Evolutionary conservation across 2,888 invertebrate species (phyloP).

Genomic region (Eulithis prunata): DNA sequence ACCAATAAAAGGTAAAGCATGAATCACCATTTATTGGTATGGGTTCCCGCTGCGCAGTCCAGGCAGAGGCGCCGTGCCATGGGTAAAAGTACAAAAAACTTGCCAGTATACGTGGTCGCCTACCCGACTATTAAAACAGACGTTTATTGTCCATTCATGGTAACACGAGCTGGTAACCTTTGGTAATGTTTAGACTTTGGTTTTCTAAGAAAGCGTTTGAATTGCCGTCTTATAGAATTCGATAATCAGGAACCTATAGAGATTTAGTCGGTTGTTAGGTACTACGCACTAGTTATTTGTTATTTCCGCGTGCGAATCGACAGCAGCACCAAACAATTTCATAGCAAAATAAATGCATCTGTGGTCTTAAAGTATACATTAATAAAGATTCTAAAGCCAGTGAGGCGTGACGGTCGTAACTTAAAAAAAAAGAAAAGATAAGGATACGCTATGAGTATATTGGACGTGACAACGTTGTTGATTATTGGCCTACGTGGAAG

Average conservation of each 20-base stretch:
- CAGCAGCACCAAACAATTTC: too few relatives aligned
- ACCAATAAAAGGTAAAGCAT: slow-evolving; percentile 70
- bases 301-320: too few relatives aligned
- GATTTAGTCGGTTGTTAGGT: too few relatives aligned
- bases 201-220: neutral
- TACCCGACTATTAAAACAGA: slow-evolving; percentile 71
- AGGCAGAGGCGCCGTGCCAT: slow-evolving; percentile 73
- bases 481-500: slow-evolving; percentile 20
- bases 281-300: too few relatives aligned
- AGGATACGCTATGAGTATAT: too few relatives aligned
- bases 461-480: slow-evolving; percentile 29
- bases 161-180: slow-evolving; percentile 68
- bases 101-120: slow-evolving; percentile 58
- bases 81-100: slow-evolving; percentile 64
- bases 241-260: too few relatives aligned
- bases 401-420: too few relatives aligned
- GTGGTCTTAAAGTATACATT: too few relatives aligned
- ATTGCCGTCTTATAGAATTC: neutral
- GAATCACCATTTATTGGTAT: slow-evolving; percentile 36
- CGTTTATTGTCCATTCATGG: slow-evolving; percentile 73
- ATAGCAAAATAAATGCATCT: too few relatives aligned
- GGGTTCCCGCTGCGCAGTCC: slow-evolving; percentile 70
- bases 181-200: slow-evolving; percentile 45
- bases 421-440: slow-evolving; percentile 2
- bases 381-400: too few relatives aligned